Evolutionary conservation across 2,888 invertebrate species (phyloP), one percentile per base, ranked within the genome.

Genomic region (Pristionchus exspectatus): DNA sequence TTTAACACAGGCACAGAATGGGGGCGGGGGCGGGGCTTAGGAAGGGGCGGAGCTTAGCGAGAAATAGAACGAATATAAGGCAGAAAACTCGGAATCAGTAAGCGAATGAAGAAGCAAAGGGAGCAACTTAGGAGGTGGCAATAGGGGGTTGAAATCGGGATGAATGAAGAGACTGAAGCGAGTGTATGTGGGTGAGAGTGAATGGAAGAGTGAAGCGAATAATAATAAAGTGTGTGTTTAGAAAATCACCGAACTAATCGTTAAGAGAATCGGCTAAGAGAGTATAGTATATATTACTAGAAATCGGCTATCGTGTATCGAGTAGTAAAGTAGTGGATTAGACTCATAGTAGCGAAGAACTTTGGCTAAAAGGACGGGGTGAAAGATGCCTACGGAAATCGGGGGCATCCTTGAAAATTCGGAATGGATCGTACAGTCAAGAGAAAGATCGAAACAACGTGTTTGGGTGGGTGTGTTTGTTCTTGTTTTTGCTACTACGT

Each of bases 1-100:
- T 81, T 50, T 50, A 81, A 81, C 81, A 81, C 81, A 81, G 81
- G 81, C 81, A 81, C 81, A 63, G n/a, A 50, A n/a, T 27, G 77
- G 77, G 77, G 77, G 7, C 4, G 38, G 77, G 77, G 77, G 14
- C 24, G 21, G 24, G 77, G 3, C 50, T 77, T 50, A 44, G 16
- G 38, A 33, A 38, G 9, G n/a, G 18, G n/a, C 14, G 38, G 38
- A 44, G 69, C 69, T 30, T 33, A 18, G 44, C 44, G 38, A 38
- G 5, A 38, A 38, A 38, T 50, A 50, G 44, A 50, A 50, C 44
- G 50, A 81, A 81, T 81, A 81, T 81, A 81, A 81, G 81, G 74
- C 74, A 21, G 21, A 74, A 21, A 72, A 33, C 30, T 14, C 14
- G 30, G 72, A 72, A 33, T 77, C 77, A 21, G 44, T 77, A 77